Base-by-base conservation (phyloP, 2,797 vertebrate genomes). In the Geotria australis region DNA sequence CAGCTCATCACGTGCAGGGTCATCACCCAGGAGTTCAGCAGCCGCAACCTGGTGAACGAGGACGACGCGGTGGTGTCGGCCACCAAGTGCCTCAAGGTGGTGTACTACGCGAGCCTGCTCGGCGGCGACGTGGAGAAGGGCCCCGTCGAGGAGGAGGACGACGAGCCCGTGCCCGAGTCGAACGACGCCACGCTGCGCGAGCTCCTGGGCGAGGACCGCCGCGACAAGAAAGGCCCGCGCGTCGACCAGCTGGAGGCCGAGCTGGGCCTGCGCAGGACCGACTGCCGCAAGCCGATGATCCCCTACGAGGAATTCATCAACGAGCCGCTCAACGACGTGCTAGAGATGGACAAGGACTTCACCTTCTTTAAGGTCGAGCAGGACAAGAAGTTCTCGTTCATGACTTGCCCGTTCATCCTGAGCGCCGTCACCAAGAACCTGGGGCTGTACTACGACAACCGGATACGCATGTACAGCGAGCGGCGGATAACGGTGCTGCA, bases 291-390 rank as follows among this genome's bases (percentile, higher is more conserved):
- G 62, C 86, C 91, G 58, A 80, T 91, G 64, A 78, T 95, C 65
- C 77, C 83, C 53, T 94, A 84, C 59, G 86, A 98, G 64, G 89
- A 96, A 60, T 98, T 96, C 66, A 69, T 94, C 59, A 98, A 98
- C 56, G 91, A 98, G 68, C 83, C 88, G 10, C 70, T 98, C 62
- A 98, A 95, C 58, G 91, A 98, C 45, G 86, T 88, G 65, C 75
- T 98, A 66, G 91, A 98, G 74, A 95, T 98, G 91, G 89, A 98
- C 75, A 96, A 95, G 68, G 91, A 98, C 66, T 98, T 94, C 65
- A 94, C 89, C 60, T 96, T 95, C 69, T 98, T 93, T 71, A 98
- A 96, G 68, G 89, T 96, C 67, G 83, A 98, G 59, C 84, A 83
- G 2, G 89, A 98, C 69, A 86, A 80, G 58, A 95, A 95, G 71